Base-by-base conservation (phyloP, 2,888 invertebrate species). In the Laothoe populi region DNA sequence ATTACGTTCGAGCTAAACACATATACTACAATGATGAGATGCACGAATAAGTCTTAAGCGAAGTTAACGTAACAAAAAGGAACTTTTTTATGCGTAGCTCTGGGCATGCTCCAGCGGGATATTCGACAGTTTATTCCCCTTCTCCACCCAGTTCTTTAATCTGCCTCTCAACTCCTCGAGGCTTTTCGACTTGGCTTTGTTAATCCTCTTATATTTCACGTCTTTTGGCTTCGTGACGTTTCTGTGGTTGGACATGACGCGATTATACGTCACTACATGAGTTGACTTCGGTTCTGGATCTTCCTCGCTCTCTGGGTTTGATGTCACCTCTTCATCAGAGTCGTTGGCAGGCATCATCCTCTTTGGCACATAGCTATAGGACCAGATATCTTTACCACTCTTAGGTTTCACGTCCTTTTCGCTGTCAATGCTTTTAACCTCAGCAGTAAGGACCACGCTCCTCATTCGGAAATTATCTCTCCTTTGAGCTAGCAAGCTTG, bases 151-250 rank as follows among this genome's bases (percentile, higher is more conserved):
- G 83, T 96, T 96, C 93, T 96, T 96, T 81, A 97, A 93, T 67
- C 97, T 94, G 0, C 97, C 97, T 2, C 97, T 90, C 63, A 97
- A 81, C 78, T 97, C 97, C 76, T 97, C 97, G 69, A 97, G 90
- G 76, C 97, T 97, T 88, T 97, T 97, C 66, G 97, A 97, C 82
- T 97, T 97, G 4, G 97, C 97, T 83, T 97, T 97, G 83, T 97
- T 97, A 84, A 97, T 97, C 78, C 97, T 94, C 84, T 97, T 97
- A 90, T 97, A 97, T 87, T 97, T 97, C 38, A 97, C 97, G 82
- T 98, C 97, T 90, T 97, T 97, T 68, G 97, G 97, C 83, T 97
- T 97, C 4, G 97, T 97, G 59, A 98, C 97, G 60, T 97, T 97
- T 68, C 97, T 94, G 84, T 98, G 97, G 87, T 97, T 97, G 53